Evolutionary conservation across 2,888 invertebrate species (phyloP), one percentile per base, ranked within the genome.

Genomic region (Apeira syringaria): DNA sequence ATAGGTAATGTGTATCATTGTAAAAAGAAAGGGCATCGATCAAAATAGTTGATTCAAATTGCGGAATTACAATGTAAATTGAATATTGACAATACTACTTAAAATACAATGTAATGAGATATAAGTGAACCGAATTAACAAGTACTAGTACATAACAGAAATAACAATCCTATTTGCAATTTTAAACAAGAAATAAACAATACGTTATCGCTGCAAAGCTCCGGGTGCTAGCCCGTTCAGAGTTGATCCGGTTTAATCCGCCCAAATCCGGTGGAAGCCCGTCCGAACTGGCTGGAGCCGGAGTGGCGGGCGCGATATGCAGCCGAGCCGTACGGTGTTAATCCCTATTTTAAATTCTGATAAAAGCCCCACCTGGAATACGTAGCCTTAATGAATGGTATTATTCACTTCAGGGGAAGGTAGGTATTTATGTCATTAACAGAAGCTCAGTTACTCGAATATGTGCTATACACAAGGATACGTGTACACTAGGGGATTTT

Each of bases 321-420:
- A 66, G 70, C 72, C 77, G 67, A 71, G 76, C 73, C 65, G 64
- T 72, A 67, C 73, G 72, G 82, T 80, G 85, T 74, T 90, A 90
- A 89, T 85, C 85, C 85, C 78, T 68, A 70, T 81, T 89, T 87
- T 86, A 87, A 90, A 87, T 84, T 80, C 78, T 80, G 81, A 82
- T 85, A 83, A 82, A 80, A 73, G 74, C 74, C 68, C 59, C 66
- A 85, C 84, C 82, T 85, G 76, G 70, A 77, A 70, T 71, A 68
- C 53, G 56, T 57, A 55, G 53, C 47, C 46, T 57, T 59, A 59
- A 61, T 56, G 47, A 54, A 41, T 29, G 40, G 37, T 30, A 42
- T 43, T 43, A 42, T 43, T 42, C 36, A 47, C 41, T 41, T 37
- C 40, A 27, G 7, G 7, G 18, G 18, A 18, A 35, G 7, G 25